Evolutionary conservation across 2,797 vertebrate genomes (phyloP).

Genomic region (Atherinosoma microstoma): DNA sequence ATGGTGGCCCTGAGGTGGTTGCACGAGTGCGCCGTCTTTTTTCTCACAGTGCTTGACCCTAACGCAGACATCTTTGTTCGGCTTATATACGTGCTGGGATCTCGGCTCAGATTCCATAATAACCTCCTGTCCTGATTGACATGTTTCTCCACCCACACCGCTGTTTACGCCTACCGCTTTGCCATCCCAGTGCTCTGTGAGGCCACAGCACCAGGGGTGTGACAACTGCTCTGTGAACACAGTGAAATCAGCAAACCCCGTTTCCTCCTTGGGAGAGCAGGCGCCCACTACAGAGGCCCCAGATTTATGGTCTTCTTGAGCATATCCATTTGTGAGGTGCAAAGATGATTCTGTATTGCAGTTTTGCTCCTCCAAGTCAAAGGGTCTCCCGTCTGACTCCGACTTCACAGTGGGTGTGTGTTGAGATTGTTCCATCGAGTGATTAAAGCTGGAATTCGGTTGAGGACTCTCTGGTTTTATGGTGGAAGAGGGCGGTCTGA

Average conservation of each 20-base stretch:
- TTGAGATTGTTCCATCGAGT: constrained; percentile 65
- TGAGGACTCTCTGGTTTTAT: constrained; percentile 80
- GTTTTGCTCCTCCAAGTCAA: constrained; percentile 62
- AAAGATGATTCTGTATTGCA: constrained; percentile 79
- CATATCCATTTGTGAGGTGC: constrained; percentile 87
- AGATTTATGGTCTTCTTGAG: constrained; percentile 73
- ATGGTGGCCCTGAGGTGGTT: constrained; percentile 60
- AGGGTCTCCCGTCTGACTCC: constrained; percentile 49
- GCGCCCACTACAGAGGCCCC: constrained; percentile 17
- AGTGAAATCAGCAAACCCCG: constrained; percentile 88
- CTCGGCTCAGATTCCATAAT: constrained; percentile 60
- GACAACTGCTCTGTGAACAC: constrained; percentile 80
- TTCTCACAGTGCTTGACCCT: constrained; percentile 56
- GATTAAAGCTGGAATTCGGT: constrained; percentile 69
- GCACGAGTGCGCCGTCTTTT: constrained; percentile 30
- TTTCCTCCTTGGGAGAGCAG: constrained; percentile 74
- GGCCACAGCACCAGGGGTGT: constrained; percentile 75
- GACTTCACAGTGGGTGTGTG: constrained; percentile 46
- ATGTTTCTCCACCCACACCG: constrained; percentile 61
- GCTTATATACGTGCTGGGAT: constrained; percentile 27
- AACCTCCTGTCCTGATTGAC: constrained; percentile 46
- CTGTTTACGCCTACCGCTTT: constrained; percentile 60
- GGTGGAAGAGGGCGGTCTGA: constrained; percentile 76
- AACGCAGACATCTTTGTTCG: constrained; percentile 56
- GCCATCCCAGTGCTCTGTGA: constrained; percentile 66